Evolutionary conservation across 2,113 vertebrate species (phyloP), one percentile per base, ranked within the genome.

Genomic region (Malurus melanocephalus): DNA sequence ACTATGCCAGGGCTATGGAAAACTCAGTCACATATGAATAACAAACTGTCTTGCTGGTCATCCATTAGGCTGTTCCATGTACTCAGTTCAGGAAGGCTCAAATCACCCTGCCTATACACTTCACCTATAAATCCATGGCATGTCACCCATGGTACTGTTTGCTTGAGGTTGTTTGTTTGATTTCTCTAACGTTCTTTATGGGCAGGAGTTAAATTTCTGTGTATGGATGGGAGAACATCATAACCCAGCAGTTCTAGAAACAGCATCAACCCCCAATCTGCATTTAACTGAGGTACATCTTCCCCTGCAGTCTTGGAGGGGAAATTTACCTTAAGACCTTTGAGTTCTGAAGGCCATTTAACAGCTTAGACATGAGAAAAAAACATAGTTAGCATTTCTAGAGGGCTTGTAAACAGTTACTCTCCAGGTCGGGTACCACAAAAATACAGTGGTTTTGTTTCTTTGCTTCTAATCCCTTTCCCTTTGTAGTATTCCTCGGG

Each of bases 121-220:
- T 48, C 24, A 20, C 59, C 27, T 68, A 0, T 45, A 26, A 60
- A 46, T 35, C 46, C 11, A 2, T 55, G 40, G 13, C 2, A 0
- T 40, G 16, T 48, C 71, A 53, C 30, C 40, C 62, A 6, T 45
- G 35, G 21, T 62, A 18, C 14, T 62, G 12, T 59, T 51, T 33
- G 16, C 4, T 51, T 14, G 5, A 16, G 7, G 9, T 43, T 46
- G 71, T 83, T 30, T 65, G 6, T 38, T 21, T 30, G 13, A 46
- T 73, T 89, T 79, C 42, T 82, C 13, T 57, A 11, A 5, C 1
- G 1, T 15, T 57, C 18, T 53, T 60, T n/a, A n/a, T 11, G 33
- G 57, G 13, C 55, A 64, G 62, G 40, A 38, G 32, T 73, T 73
- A 69, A 72, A 79, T 73, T 66, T 30, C 10, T 7, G 0, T 21